A percentile compares a stretch with the other conserved stretches of the same genome.
These are phyloP conservation scores for Bruchidius siliquastri DNA, from an alignment of 2,888 invertebrate genomes.

Conservation along the genomic window DNA sequence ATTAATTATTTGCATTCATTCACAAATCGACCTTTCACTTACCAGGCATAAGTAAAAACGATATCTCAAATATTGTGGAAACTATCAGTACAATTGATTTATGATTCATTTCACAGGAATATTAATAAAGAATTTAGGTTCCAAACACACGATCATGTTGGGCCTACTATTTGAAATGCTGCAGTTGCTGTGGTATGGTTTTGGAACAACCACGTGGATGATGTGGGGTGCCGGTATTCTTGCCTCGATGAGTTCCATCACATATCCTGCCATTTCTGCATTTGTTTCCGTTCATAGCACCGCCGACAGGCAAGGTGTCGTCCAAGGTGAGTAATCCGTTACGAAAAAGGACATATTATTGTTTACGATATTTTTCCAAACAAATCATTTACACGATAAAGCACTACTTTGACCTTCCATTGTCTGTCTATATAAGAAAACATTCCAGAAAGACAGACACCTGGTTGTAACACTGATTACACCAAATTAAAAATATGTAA, in stretches of 20 bases:
- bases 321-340: constrained; percentile 41
- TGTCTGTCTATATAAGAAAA: no score
- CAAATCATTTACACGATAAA: no score
- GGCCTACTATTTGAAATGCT: constrained; percentile 95
- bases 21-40: no score
- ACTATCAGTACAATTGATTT: no score
- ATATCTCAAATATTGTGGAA: no score
- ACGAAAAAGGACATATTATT: no score
- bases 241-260: constrained; percentile 92
- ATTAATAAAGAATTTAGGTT: constrained; percentile 72
- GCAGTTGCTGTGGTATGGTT: constrained; percentile 96
- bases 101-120: constrained; percentile 32
- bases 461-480: no score
- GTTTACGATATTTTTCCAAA: not conserved
- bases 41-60: no score
- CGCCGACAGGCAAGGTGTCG: constrained; percentile 89
- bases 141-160: constrained; percentile 95
- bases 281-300: constrained; percentile 97
- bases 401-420: no score
- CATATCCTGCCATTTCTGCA: constrained; percentile 98
- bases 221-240: constrained; percentile 99
- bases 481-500: no score
- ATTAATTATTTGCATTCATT: no score
- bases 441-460: no score
- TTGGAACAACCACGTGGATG: constrained; percentile 96